Conservation (phyloP, 2,888 invertebrate species). For the Oeneis ivallda region DNA sequence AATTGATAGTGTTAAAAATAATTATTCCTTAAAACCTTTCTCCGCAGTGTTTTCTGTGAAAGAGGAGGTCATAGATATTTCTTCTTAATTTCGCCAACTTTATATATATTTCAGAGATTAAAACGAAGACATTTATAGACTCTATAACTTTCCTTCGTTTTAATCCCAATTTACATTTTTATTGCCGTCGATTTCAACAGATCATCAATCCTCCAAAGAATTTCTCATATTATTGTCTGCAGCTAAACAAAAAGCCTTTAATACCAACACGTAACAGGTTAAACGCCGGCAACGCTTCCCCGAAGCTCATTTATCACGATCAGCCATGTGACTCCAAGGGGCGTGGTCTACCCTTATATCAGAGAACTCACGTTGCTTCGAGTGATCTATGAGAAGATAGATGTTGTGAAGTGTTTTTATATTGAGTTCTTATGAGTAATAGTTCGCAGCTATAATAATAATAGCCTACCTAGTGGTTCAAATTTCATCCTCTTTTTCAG, state of each 20-base stretch:
- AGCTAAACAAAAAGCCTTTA: constrained; percentile 13
- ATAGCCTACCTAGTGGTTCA: no score
- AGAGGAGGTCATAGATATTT: no score
- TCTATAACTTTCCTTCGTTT: neutral
- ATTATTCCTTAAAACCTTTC: no score
- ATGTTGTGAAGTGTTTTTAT: neutral
- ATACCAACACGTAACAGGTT: constrained; percentile 19
- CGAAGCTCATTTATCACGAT: constrained; percentile 24
- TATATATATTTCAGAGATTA: no score
- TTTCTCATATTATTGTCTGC: constrained; percentile 9
- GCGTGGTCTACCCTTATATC: constrained; percentile 11
- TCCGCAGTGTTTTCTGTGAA: no score
- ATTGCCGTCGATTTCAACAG: neutral
- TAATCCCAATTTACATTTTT: neutral
- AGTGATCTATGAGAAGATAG: constrained; percentile 8
- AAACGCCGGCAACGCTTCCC: neutral
- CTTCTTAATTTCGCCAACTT: no score
- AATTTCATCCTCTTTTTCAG: no score
- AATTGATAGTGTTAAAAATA: no score
- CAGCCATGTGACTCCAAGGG: constrained; percentile 18
- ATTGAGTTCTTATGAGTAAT: neutral
- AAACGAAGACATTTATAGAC: no score
- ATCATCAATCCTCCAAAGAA: constrained; percentile 10
- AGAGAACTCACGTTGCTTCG: neutral
- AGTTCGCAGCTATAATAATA: no score